Evolutionary conservation across 2,888 invertebrate species (phyloP).

Genomic region (Metallyticus violacea): DNA sequence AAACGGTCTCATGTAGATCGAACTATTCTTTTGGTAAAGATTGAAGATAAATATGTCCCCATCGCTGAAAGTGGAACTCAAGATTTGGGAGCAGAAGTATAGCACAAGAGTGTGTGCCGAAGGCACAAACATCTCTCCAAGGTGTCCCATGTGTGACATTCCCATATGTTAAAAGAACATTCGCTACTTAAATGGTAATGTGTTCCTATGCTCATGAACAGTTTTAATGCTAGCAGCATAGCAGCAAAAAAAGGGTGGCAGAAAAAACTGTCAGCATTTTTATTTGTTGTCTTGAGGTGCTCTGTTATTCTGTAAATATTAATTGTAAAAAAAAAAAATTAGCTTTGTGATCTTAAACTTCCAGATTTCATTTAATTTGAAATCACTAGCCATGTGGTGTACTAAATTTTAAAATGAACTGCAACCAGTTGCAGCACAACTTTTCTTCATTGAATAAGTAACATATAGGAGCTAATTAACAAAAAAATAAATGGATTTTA

Average conservation of each 20-base stretch:
- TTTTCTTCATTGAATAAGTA: too few species aligned
- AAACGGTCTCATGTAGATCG: conserved; percentile 89
- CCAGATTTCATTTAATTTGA: too few species aligned
- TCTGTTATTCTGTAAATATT: neutral
- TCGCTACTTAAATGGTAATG: conserved; percentile 14
- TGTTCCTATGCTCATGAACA: neutral
- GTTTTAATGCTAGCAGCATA: neutral
- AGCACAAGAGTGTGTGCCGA: conserved; percentile 14
- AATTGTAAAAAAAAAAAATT: neutral
- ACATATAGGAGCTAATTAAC: too few species aligned
- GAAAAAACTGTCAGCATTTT: neutral
- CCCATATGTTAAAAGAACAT: neutral
- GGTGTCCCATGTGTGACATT: neutral
- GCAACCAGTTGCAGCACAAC: too few species aligned
- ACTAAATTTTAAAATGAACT: too few species aligned
- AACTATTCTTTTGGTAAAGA: conserved; percentile 86
- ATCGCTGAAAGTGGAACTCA: conserved; percentile 87
- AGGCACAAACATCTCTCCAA: conserved; percentile 10
- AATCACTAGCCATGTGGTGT: too few species aligned
- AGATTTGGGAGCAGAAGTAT: conserved; percentile 65
- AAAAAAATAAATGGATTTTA: too few species aligned
- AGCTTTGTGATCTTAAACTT: too few species aligned
- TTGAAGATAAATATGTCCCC: conserved; percentile 90
- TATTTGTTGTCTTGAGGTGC: neutral
- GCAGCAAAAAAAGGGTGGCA: neutral